Conservation (phyloP, 92 coral and sea anemone genomes). For the Actinernus sp. region DNA sequence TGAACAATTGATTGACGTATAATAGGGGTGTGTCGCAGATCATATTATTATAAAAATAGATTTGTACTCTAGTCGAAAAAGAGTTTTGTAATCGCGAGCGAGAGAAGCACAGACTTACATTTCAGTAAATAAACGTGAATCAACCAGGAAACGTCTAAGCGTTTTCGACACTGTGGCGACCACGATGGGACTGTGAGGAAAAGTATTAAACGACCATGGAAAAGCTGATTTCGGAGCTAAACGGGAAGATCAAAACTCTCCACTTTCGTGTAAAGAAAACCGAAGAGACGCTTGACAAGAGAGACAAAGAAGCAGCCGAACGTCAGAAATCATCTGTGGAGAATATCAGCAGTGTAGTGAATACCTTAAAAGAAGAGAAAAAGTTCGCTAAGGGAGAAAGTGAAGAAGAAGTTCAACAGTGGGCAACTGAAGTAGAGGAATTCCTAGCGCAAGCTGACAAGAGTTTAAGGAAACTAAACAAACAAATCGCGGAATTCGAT, state of each 20-base stretch:
- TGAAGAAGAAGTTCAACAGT: constrained; percentile 35
- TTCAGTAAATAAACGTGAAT: no score
- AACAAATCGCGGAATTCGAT: constrained; percentile 4
- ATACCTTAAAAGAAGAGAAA: constrained; percentile 42
- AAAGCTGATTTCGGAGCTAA: constrained; percentile 24
- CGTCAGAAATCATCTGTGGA: constrained; percentile 41
- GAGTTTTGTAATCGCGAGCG: no score
- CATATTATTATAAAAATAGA: no score
- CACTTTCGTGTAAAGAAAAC: constrained; percentile 38
- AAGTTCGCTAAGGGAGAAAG: constrained; percentile 46
- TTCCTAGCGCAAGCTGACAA: constrained; percentile 22
- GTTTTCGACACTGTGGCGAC: constrained; percentile 64
- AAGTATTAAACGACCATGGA: constrained; percentile 49
- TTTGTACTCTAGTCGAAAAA: no score
- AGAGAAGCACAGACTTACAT: no score
- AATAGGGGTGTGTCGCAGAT: no score
- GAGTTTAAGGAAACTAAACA: constrained; percentile 10
- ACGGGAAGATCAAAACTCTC: constrained; percentile 39
- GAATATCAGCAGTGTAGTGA: constrained; percentile 29
- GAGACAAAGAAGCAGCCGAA: constrained; percentile 47
- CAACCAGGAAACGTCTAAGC: no score
- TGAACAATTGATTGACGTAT: no score
- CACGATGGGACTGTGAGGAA: constrained; percentile 18
- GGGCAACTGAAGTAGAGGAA: constrained; percentile 27
- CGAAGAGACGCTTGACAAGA: constrained; percentile 28